Evolutionary conservation across 2,888 invertebrate species (phyloP), one percentile per base, ranked within the genome.

Genomic region (Eugnorisma glareosa): DNA sequence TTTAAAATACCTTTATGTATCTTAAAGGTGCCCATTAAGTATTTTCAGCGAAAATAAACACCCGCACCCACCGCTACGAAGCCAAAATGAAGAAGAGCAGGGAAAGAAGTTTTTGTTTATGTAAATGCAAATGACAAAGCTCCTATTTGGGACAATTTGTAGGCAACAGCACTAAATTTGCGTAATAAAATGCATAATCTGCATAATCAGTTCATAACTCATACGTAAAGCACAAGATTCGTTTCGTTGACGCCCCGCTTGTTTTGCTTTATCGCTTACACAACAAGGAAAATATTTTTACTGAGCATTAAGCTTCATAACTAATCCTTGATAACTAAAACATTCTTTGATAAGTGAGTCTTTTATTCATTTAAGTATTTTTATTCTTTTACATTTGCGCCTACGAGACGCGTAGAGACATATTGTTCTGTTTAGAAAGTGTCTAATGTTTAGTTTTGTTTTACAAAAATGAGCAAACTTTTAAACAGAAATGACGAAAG

Each of bases 151-250:
- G 91, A 91, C 90, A 89, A 94, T 95, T 94, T 92, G 93, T 94
- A 94, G 89, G 93, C 93, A 90, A 88, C 88, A 91, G 15, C 90
- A 88, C 88, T 91, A 90, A 89, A 90, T 91, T 89, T 88, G 89
- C 90, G 93, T 93, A 93, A 93, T 92, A 93, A 93, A 92, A 90
- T 91, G 90, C 91, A 89, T 86, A 90, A 89, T 88, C 88, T 88
- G 92, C 88, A 94, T 95, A 95, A 94, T 93, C 91, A 89, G 87
- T 89, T 88, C 94, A 88, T 94, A 94, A 92, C 89, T 94, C 93
- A 93, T 85, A 89, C 72, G 77, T 77, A 70, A 83, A 82, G 82
- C 79, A 86, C 82, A 76, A 88, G 89, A 85, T 90, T 93, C 90
- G 89, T 91, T 91, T 92, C 89, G 90, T 91, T 87, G 86, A 83